These are phyloP conservation scores for Ditula angustiorana DNA, from an alignment of 2,888 invertebrate genomes.

Conservation along the genomic window DNA sequence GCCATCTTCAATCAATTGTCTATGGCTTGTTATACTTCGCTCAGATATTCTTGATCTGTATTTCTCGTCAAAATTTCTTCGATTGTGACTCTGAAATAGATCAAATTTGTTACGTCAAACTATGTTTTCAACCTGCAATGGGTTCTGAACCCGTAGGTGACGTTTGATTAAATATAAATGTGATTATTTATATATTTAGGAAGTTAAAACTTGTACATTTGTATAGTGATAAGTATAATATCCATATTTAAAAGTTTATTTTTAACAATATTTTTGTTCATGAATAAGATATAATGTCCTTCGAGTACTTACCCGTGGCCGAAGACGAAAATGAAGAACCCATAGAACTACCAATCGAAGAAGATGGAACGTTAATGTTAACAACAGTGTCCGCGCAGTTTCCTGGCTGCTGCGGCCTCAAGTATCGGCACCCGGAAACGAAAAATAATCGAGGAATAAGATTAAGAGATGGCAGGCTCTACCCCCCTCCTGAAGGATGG, in stretches of 20 bases:
- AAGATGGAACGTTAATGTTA: slow-evolving; percentile 96
- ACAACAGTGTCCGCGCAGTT: slow-evolving; percentile 98
- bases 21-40: slow-evolving; percentile 32
- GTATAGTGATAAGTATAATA: slow-evolving; percentile 78
- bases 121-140: slow-evolving; percentile 84
- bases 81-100: slow-evolving; percentile 52
- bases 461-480: slow-evolving; percentile 95
- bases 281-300: slow-evolving; percentile 84
- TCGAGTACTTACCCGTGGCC: slow-evolving; percentile 94
- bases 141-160: slow-evolving; percentile 84
- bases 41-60: slow-evolving; percentile 32
- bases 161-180: slow-evolving; percentile 68
- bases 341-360: slow-evolving; percentile 98
- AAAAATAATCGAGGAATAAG: slow-evolving; percentile 95
- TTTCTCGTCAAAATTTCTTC: slow-evolving; percentile 46
- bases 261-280: slow-evolving; percentile 76
- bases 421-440: slow-evolving; percentile 97
- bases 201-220: slow-evolving; percentile 81
- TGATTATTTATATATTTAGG: slow-evolving; percentile 77
- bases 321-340: slow-evolving; percentile 99
- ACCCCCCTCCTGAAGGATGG: slow-evolving; percentile 96
- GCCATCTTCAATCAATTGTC: slow-evolving; percentile 56
- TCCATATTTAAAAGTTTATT: slow-evolving; percentile 66
- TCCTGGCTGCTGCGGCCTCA: slow-evolving; percentile 97
- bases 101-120: slow-evolving; percentile 61